Evolutionary conservation across 2,113 vertebrate genomes (phyloP).

Genomic region (Coturnix japonica): DNA sequence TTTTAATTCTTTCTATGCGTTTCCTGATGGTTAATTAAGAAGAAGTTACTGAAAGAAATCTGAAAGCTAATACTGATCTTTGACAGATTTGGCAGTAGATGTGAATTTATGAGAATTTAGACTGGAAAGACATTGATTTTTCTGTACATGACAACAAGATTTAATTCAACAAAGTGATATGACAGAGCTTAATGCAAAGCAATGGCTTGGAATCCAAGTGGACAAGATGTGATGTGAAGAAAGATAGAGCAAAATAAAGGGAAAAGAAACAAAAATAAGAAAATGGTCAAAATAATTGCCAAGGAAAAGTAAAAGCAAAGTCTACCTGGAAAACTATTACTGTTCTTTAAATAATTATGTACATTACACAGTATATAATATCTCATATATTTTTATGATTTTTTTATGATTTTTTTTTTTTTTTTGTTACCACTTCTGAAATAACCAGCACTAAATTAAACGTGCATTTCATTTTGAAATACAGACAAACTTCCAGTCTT

Average conservation of each 20-base stretch:
- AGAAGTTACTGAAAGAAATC: background rate
- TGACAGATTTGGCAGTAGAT: background rate
- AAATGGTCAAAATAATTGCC: background rate
- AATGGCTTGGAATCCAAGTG: background rate
- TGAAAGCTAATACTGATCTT: background rate
- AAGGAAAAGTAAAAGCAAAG: background rate
- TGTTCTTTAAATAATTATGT: background rate
- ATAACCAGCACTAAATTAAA: background rate
- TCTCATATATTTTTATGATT: background rate
- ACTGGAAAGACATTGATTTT: constrained; percentile 7
- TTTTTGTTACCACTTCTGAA: background rate
- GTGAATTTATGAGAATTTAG: background rate
- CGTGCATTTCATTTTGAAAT: background rate
- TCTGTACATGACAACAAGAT: background rate
- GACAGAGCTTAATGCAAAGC: background rate
- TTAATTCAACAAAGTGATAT: background rate
- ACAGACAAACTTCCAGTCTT: background rate
- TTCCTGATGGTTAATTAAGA: background rate
- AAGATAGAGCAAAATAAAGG: background rate
- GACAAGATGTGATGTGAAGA: background rate
- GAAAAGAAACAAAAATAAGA: background rate
- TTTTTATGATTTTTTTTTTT: background rate
- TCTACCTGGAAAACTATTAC: background rate
- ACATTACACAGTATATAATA: background rate
- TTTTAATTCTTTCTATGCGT: background rate